A percentile compares a stretch with the other conserved stretches of the same genome.
phyloP scores from a whole-genome alignment of 2,888 invertebrate species.

The Odontocolon sp. region DNA sequence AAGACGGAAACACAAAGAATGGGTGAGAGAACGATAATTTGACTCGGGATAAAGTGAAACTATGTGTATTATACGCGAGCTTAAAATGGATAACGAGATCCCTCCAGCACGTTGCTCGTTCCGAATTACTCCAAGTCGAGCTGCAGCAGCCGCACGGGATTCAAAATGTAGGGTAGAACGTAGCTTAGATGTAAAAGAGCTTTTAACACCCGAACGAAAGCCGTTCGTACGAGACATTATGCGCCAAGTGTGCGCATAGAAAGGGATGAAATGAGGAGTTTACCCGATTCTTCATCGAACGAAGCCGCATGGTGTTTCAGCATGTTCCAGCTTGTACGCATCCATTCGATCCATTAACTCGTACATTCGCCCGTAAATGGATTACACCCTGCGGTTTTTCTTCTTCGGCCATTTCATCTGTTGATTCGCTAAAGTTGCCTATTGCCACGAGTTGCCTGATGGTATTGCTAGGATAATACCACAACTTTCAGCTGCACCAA shows the following conservation, averaged over 20 bases:
- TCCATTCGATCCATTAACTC: conserved; percentile 69
- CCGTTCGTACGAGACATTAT: neutral
- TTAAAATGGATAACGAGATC: conserved; percentile 12
- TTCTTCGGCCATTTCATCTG: conserved; percentile 16
- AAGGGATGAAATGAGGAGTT: conserved; percentile 19
- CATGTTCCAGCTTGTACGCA: conserved; percentile 52
- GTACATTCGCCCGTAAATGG: conserved; percentile 64
- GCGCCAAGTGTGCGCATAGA: neutral
- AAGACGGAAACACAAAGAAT: conserved; percentile 15
- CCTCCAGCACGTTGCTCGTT: conserved; percentile 13
- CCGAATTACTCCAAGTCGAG: conserved; percentile 3
- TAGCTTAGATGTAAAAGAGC: conserved; percentile 10
- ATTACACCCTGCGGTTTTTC: conserved; percentile 65
- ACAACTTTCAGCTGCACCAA: no score
- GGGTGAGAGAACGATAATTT: conserved; percentile 4
- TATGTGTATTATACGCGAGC: neutral
- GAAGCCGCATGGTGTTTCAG: no score
- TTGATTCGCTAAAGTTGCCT: neutral
- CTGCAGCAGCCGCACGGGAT: neutral
- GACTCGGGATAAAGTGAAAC: neutral
- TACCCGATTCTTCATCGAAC: conserved; percentile 32
- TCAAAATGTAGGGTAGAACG: neutral
- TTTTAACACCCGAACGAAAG: conserved; percentile 21
- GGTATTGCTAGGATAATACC: neutral
- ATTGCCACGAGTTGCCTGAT: no score